Percentiles rank a stretch among this genome's conserved stretches.
These are phyloP conservation scores for Rhagium mordax DNA, from an alignment of 2,888 invertebrate genomes.

Conservation along the genomic window DNA sequence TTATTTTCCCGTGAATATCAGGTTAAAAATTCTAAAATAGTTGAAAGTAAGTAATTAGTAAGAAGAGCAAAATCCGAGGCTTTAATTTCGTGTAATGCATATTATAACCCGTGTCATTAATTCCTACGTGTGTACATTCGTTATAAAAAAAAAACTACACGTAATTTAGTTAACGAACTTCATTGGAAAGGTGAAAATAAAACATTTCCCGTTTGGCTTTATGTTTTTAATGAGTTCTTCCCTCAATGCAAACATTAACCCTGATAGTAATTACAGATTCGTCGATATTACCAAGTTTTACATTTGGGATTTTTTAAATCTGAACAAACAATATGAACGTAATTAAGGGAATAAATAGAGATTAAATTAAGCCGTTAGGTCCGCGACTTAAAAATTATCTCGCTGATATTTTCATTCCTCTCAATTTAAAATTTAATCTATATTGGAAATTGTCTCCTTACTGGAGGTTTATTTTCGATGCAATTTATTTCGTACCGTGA, in stretches of 20 bases:
- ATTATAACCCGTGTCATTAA: conserved; percentile 15
- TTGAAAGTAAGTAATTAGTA: conserved; percentile 1
- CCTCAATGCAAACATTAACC: conserved; percentile 23
- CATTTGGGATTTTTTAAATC: conserved; percentile 25
- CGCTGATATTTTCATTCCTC: not conserved
- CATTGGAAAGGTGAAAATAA: conserved; percentile 12
- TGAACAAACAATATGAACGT: conserved; percentile 14
- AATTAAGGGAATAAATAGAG: conserved; percentile 27
- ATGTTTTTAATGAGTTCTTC: conserved; percentile 32
- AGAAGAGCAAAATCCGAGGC: not conserved
- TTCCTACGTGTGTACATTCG: conserved; percentile 11
- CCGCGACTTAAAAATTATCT: conserved; percentile 9
- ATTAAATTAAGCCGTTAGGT: conserved; percentile 26
- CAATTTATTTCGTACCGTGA: not conserved
- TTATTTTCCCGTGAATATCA: not conserved
- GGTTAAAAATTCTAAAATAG: not conserved
- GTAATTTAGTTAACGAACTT: conserved; percentile 26
- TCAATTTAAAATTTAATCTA: conserved; percentile 10
- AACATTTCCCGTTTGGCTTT: conserved; percentile 26
- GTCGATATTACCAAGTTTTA: conserved; percentile 30
- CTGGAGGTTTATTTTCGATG: not conserved
- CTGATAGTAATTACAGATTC: conserved; percentile 32
- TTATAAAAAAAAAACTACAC: conserved; percentile 17
- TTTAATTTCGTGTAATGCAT: conserved; percentile 2
- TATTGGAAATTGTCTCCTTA: not conserved